Conservation (phyloP, 1,140 invertebrate species). For the Heterodera carotae region DNA sequence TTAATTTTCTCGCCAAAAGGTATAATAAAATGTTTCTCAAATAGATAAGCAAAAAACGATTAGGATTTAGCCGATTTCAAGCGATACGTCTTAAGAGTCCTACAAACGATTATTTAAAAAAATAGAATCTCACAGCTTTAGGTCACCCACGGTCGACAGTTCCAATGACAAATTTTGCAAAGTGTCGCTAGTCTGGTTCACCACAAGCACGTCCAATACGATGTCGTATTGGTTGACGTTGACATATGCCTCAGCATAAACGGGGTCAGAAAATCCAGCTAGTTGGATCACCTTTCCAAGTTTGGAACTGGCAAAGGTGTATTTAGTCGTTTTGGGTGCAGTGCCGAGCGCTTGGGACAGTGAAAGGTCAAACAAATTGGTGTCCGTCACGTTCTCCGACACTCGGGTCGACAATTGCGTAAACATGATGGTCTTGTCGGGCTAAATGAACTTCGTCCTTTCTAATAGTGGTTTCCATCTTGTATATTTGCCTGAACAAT, state of each 20-base stretch:
- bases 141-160: conserved; percentile 89
- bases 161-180: conserved; percentile 96
- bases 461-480: not conserved
- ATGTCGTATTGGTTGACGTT: conserved; percentile 99
- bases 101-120: too few species aligned
- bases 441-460: conserved; percentile 70
- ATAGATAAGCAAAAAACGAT: too few species aligned
- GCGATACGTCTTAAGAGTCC: too few species aligned
- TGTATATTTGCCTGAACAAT: conserved; percentile 45
- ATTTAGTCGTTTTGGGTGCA: conserved; percentile 69
- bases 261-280: conserved; percentile 98
- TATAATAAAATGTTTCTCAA: too few species aligned
- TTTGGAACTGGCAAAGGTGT: conserved; percentile 72
- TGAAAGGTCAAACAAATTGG: conserved; percentile 90
- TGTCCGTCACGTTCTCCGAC: conserved; percentile 72
- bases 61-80: too few species aligned
- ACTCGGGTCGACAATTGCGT: conserved; percentile 77
- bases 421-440: conserved; percentile 85
- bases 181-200: conserved; percentile 95
- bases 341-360: conserved; percentile 85
- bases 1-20: not conserved
- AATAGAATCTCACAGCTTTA: conserved; percentile 79
- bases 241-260: conserved; percentile 97
- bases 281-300: conserved; percentile 84
- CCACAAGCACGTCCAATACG: conserved; percentile 91